Percentiles rank a stretch among this genome's conserved stretches.
Conservation (phyloP, 2,113 vertebrate genomes). For the Corythornis vintsioides region DNA sequence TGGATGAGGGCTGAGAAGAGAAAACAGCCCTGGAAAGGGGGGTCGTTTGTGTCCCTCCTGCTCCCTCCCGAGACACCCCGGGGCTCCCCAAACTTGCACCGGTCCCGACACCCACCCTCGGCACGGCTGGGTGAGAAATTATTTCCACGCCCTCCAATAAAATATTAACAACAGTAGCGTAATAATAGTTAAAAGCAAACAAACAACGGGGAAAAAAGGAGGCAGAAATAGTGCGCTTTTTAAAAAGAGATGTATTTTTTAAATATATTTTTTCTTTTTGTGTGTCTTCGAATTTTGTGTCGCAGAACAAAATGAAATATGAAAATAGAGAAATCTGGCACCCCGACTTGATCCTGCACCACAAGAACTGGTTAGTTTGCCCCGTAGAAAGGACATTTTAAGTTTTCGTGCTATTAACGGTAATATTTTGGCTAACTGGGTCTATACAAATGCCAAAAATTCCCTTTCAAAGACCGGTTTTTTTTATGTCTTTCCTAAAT, state of each 20-base stretch:
- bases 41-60: no score
- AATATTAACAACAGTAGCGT: not conserved
- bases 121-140: not conserved
- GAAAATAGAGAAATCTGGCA: not conserved
- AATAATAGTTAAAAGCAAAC: not conserved
- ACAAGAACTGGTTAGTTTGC: not conserved
- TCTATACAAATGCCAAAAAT: not conserved
- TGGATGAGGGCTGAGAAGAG: not conserved
- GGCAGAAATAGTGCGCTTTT: not conserved
- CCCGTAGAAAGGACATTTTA: not conserved
- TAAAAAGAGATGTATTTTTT: no score
- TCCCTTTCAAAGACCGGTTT: not conserved
- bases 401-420: not conserved
- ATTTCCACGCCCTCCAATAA: not conserved
- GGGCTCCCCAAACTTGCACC: not conserved
- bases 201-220: not conserved
- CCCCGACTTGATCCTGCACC: not conserved
- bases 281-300: not conserved
- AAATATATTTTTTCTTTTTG: not conserved
- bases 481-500: not conserved
- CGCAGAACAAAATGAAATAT: not conserved
- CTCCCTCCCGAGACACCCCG: not conserved
- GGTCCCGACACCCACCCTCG: not conserved
- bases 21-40: not conserved
- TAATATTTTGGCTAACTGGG: not conserved